Conservation (phyloP, 2,113 vertebrate species). For the Synodontis membranacea region DNA sequence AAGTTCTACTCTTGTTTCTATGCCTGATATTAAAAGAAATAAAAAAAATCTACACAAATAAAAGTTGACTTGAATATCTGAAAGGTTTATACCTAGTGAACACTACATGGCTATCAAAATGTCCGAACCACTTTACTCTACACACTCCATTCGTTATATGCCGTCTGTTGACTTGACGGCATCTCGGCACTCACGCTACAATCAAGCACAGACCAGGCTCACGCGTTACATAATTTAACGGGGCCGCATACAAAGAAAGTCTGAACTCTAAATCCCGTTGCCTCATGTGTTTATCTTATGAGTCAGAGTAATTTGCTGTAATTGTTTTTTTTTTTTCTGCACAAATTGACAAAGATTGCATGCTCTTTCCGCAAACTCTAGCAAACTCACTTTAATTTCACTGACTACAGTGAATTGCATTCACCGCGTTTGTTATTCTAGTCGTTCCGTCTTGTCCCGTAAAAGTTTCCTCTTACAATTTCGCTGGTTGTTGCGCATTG, state of each 20-base stretch:
- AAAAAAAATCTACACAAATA: too few relatives aligned
- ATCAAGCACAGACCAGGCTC: not conserved
- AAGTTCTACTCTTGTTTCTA: not conserved
- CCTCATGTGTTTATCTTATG: not conserved
- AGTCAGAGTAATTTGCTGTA: not conserved
- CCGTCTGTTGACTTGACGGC: not conserved
- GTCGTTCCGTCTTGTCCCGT: not conserved
- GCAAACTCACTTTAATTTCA: not conserved
- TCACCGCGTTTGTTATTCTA: not conserved
- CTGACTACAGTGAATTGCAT: not conserved
- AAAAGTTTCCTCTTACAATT: not conserved
- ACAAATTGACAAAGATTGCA: not conserved
- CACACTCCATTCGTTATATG: not conserved
- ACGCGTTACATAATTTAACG: not conserved
- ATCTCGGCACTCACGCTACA: not conserved
- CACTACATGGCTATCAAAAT: not conserved
- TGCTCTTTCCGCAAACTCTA: not conserved
- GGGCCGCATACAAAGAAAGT: not conserved
- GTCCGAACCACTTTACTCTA: not conserved
- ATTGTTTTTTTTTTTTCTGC: not conserved
- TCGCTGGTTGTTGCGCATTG: not conserved
- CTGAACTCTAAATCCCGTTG: not conserved
- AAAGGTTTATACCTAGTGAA: not conserved
- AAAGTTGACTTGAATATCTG: not conserved
- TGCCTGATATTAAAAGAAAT: too few relatives aligned